Percentiles rank a stretch among this genome's conserved stretches.
These are phyloP conservation scores for Myotis findleyi DNA, from an alignment of 2,797 vertebrate species.

Conservation along the genomic window DNA sequence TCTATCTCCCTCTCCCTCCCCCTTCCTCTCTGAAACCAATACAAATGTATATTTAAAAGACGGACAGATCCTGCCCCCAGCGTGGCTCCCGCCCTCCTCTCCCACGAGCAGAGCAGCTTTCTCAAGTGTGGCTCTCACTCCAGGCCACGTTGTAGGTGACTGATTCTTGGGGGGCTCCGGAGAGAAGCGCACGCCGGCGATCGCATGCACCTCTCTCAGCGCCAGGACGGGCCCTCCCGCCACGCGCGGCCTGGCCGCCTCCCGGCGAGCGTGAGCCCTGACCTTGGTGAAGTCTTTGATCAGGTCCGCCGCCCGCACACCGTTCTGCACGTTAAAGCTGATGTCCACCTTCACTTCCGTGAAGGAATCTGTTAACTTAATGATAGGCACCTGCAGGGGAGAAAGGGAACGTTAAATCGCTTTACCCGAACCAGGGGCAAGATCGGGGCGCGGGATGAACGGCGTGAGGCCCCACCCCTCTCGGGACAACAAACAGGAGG, in stretches of 20 bases:
- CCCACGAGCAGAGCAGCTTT: neutral
- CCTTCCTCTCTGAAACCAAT: too few relatives aligned
- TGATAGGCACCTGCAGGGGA: slow-evolving; percentile 95
- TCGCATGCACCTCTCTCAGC: too few relatives aligned
- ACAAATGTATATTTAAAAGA: too few relatives aligned
- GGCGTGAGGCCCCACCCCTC: neutral
- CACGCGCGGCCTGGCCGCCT: too few relatives aligned
- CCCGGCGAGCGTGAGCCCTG: neutral
- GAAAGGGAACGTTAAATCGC: neutral
- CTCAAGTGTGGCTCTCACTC: neutral
- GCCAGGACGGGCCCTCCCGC: too few relatives aligned
- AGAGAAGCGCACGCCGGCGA: too few relatives aligned
- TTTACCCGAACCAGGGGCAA: neutral
- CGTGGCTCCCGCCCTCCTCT: neutral
- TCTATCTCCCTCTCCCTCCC: too few relatives aligned
- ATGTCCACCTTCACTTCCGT: slow-evolving; percentile 99
- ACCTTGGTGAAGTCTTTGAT: slow-evolving; percentile 99
- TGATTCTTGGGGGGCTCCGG: neutral
- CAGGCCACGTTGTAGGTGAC: neutral
- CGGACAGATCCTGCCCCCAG: too few relatives aligned
- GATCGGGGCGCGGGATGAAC: neutral
- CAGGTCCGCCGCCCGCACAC: slow-evolving; percentile 96
- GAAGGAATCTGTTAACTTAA: slow-evolving; percentile 97
- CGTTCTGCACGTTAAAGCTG: slow-evolving; percentile 99
- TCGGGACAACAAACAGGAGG: neutral